Conservation (phyloP, 2,888 invertebrate species). For the Labia minor region DNA sequence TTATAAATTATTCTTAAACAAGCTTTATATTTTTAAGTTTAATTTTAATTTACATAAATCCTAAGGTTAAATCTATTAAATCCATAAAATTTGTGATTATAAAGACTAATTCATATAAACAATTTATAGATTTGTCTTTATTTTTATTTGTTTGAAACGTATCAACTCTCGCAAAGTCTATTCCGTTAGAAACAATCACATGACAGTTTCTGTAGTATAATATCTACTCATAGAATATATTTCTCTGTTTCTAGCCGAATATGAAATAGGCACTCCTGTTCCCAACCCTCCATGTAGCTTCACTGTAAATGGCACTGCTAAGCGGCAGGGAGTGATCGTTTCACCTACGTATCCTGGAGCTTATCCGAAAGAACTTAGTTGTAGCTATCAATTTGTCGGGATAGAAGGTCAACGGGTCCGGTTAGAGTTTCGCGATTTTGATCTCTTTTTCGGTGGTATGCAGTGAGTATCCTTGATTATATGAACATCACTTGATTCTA, state of each 20-base stretch:
- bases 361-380: slow-evolving; percentile 92
- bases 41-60: too few relatives aligned
- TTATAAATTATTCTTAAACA: too few relatives aligned
- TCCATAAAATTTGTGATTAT: too few relatives aligned
- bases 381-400: slow-evolving; percentile 88
- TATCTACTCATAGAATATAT: too few relatives aligned
- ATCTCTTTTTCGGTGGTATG: slow-evolving; percentile 94
- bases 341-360: slow-evolving; percentile 98
- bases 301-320: slow-evolving; percentile 61
- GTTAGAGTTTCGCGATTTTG: slow-evolving; percentile 94
- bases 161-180: too few relatives aligned
- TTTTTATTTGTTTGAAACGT: too few relatives aligned
- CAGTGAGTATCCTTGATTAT: slow-evolving; percentile 80
- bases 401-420: slow-evolving; percentile 81
- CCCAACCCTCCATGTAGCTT: slow-evolving; percentile 81
- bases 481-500: not conserved
- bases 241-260: slow-evolving; percentile 76
- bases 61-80: too few relatives aligned
- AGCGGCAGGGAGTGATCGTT: slow-evolving; percentile 73
- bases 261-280: slow-evolving; percentile 80
- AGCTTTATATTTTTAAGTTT: too few relatives aligned
- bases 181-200: too few relatives aligned
- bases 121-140: too few relatives aligned
- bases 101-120: too few relatives aligned
- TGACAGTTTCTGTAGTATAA: too few relatives aligned